These are phyloP conservation scores for Lophotis ruficrista DNA, from an alignment of 2,113 vertebrate genomes.

Conservation along the genomic window DNA sequence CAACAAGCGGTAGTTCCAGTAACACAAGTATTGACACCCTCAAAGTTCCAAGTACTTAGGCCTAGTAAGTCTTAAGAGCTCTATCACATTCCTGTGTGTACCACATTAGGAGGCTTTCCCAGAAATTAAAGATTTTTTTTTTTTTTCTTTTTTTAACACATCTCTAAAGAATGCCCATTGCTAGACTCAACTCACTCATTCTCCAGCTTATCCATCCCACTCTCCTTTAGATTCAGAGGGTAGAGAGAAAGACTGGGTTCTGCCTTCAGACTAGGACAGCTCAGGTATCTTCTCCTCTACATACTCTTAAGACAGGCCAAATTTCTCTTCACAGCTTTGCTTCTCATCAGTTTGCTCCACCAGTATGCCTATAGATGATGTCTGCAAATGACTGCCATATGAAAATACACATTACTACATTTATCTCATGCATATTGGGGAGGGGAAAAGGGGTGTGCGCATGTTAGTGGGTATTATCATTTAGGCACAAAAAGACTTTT, in stretches of 20 bases:
- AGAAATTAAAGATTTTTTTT: not conserved
- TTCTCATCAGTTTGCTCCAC: not conserved
- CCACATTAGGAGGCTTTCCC: not conserved
- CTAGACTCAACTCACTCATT: not conserved
- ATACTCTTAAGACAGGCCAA: not conserved
- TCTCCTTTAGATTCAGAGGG: not conserved
- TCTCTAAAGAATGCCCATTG: not conserved
- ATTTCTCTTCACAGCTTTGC: not conserved
- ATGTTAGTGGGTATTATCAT: not conserved
- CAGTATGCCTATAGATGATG: not conserved
- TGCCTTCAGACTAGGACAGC: not conserved
- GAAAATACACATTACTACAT: not conserved
- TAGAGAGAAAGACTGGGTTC: not conserved
- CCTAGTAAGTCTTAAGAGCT: not conserved
- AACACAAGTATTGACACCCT: not conserved
- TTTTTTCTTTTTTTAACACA: not conserved
- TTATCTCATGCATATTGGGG: accelerated
- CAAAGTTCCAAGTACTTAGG: not conserved
- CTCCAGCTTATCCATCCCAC: not conserved
- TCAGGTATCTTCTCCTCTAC: not conserved
- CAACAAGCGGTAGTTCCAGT: not conserved
- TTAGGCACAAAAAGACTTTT: not conserved
- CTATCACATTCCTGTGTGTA: not conserved
- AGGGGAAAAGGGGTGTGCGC: too few relatives aligned
- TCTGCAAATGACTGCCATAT: not conserved